Evolutionary conservation across 1,140 invertebrate species (phyloP).

Genomic region (Medauroidea extradentata): DNA sequence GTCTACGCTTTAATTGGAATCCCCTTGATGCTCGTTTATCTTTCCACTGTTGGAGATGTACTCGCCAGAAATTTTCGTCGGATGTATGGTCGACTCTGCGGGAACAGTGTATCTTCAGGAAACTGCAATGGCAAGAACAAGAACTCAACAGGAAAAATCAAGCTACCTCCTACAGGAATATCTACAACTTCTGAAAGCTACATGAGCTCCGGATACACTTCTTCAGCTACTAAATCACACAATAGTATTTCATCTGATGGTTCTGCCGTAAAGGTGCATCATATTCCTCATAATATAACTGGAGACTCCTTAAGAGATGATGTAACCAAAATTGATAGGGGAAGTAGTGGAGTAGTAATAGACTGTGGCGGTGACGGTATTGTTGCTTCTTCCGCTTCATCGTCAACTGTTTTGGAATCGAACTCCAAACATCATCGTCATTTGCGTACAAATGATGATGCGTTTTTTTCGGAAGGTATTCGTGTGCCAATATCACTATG

Average conservation of each 20-base stretch:
- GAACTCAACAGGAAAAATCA: conserved; percentile 9
- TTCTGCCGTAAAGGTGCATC: conserved; percentile 24
- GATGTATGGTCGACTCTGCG: conserved; percentile 48
- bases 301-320: conserved; percentile 35
- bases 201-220: conserved; percentile 6
- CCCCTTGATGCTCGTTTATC: conserved; percentile 82
- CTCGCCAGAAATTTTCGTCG: conserved; percentile 47
- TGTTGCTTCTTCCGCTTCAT: conserved; percentile 32
- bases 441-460: too few relatives aligned
- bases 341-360: background rate
- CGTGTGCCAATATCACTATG: conserved; percentile 84
- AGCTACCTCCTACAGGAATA: conserved; percentile 22
- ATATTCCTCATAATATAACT: conserved; percentile 36
- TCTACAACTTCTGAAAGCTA: conserved; percentile 25
- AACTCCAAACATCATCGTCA: background rate
- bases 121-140: conserved; percentile 10
- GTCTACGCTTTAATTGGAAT: conserved; percentile 86
- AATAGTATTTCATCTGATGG: conserved; percentile 5
- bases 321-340: conserved; percentile 8
- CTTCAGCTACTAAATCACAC: background rate
- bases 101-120: conserved; percentile 37
- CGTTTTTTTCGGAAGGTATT: conserved; percentile 40
- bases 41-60: conserved; percentile 79
- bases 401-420: conserved; percentile 16
- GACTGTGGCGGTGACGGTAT: conserved; percentile 27